These are phyloP conservation scores for Tympanuchus pallidicinctus DNA, from an alignment of 2,113 vertebrate genomes.

Conservation along the genomic window DNA sequence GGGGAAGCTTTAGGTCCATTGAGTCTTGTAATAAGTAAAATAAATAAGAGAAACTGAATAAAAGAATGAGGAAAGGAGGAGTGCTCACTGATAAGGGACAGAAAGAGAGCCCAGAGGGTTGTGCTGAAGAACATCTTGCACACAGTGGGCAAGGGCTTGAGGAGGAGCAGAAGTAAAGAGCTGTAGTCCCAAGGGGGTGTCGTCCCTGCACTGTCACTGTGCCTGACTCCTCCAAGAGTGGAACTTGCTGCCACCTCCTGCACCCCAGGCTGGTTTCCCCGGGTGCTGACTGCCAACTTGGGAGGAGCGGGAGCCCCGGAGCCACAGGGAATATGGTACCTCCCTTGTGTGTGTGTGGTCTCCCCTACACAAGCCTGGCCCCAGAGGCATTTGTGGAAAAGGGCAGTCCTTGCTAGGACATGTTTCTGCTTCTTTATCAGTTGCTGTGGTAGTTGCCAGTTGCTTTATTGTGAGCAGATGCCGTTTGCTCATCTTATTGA, in stretches of 20 bases:
- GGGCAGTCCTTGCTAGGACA: slow-evolving; percentile 34
- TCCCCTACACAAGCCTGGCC: not conserved
- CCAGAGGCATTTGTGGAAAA: not conserved
- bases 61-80: not conserved
- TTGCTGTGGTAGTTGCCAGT: not conserved
- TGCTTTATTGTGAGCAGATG: slow-evolving; percentile 36
- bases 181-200: not conserved
- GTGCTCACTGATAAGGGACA: not conserved
- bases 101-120: not conserved
- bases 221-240: not conserved
- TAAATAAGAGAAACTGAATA: not conserved
- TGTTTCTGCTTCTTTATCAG: slow-evolving; percentile 54
- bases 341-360: slow-evolving; percentile 61
- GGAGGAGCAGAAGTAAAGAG: not conserved
- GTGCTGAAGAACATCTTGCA: not conserved
- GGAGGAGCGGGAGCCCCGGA: slow-evolving; percentile 7
- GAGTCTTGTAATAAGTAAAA: not conserved
- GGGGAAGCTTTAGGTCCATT: not conserved
- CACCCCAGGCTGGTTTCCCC: not conserved
- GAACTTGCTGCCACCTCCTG: not conserved
- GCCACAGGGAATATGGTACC: slow-evolving; percentile 13
- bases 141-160: not conserved
- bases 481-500: slow-evolving; percentile 48
- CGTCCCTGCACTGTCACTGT: rapidly evolving
- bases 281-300: not conserved